A percentile compares a stretch with the other conserved stretches of the same genome.
These are phyloP conservation scores for Cheirogaleus major DNA, from an alignment of 2,797 vertebrate species.

Conservation along the genomic window DNA sequence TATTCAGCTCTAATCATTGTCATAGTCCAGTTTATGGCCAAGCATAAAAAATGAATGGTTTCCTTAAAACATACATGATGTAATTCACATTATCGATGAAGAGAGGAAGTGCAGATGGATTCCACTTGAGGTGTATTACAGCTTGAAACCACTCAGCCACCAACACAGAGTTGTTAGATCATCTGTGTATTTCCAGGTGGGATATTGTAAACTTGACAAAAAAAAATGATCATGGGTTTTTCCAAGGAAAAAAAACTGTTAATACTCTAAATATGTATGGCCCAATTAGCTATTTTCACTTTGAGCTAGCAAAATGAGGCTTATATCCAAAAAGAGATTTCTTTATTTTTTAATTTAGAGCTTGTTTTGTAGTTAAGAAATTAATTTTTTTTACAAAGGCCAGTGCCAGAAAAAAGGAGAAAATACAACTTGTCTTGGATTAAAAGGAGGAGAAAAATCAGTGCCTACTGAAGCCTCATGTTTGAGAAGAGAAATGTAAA, in stretches of 20 bases:
- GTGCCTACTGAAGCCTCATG: neutral
- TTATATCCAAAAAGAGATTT: neutral
- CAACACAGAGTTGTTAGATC: neutral
- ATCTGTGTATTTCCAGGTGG: neutral
- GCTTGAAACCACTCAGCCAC: constrained; percentile 17
- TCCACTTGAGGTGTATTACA: constrained; percentile 43
- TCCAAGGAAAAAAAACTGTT: neutral
- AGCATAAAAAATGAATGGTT: constrained; percentile 68
- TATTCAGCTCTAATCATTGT: constrained; percentile 68
- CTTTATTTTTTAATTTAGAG: neutral
- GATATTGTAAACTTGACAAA: neutral
- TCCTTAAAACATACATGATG: constrained; percentile 70
- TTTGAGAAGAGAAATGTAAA: neutral
- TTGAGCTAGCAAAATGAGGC: constrained; percentile 9
- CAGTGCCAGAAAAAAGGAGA: neutral
- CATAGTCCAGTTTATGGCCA: constrained; percentile 64
- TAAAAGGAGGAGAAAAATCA: neutral
- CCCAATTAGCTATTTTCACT: neutral
- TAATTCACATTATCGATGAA: constrained; percentile 47
- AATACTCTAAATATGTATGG: neutral
- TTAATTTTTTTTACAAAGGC: neutral
- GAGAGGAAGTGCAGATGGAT: constrained; percentile 58
- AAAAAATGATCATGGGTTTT: constrained; percentile 3
- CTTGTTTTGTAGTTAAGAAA: neutral
- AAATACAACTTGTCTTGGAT: neutral